Evolutionary conservation across 2,888 invertebrate species (phyloP), one percentile per base, ranked within the genome.

Genomic region (Smittia sp.): DNA sequence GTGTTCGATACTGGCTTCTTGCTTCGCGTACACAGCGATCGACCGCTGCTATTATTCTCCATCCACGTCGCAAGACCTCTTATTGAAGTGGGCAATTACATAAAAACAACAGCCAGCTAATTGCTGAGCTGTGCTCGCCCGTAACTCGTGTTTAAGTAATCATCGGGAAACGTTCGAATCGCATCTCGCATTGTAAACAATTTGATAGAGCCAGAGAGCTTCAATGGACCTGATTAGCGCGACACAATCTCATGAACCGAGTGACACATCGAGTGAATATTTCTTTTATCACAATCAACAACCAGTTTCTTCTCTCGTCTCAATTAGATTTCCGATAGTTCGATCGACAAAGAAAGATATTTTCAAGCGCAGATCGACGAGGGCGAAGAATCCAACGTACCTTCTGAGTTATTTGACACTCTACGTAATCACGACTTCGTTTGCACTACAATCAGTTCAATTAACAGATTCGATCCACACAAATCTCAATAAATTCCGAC

Each of bases 1-100:
- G 46, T 46, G 46, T 46, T 46, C 46, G 15, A 46, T 46, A 46
- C n/a, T 46, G 2, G 46, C 46, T 46, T 46, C 46, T 46, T n/a
- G 11, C 46, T 46, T 15, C 3, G 2, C n/a, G 3, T 46, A n/a
- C 11, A n/a, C 15, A 46, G 3, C 15, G n/a, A 11, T 46, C 6
- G 2, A 46, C 2, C n/a, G 11, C 6, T 46, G n/a, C 11, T 32
- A 46, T 46, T 15, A 46, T 46, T 46, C 15, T 46, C 46, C 46
- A 46, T 11, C 46, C 15, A 46, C 46, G 6, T 6, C 15, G 46
- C 46, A 46, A 46, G 46, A 38, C 11, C 46, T 46, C 46, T 46
- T 46, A 46, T 46, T 46, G 15, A 46, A 15, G 46, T 2, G 15
- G 46, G 46, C 46, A 46, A 46, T 46, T 46, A 46, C n/a, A 46